Evolutionary conservation across 2,113 vertebrate species (phyloP).

Genomic region (Indicator indicator): DNA sequence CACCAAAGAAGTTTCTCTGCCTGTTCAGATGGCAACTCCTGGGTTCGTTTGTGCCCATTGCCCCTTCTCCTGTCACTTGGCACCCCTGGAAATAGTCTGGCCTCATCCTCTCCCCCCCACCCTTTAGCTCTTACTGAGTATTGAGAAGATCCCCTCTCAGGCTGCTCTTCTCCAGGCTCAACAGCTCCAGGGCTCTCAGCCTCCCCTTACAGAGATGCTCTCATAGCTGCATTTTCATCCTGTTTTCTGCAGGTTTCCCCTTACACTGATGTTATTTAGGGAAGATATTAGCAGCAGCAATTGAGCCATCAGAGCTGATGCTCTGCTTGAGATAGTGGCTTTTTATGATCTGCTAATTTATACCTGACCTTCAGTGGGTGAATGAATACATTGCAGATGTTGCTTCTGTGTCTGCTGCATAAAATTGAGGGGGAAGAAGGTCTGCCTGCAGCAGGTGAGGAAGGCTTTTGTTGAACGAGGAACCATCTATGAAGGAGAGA

Average conservation of each 20-base stretch:
- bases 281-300: not conserved
- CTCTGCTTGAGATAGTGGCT: not conserved
- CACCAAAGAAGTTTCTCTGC: too few relatives aligned
- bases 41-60: too few relatives aligned
- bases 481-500: not conserved
- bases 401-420: not conserved
- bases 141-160: too few relatives aligned
- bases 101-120: too few relatives aligned
- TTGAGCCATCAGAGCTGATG: not conserved
- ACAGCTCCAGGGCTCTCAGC: too few relatives aligned
- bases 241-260: not conserved
- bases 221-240: not conserved
- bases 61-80: too few relatives aligned
- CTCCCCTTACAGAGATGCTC: too few relatives aligned
- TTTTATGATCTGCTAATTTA: not conserved
- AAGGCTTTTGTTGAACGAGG: not conserved
- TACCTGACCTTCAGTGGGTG: not conserved
- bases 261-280: not conserved
- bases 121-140: too few relatives aligned
- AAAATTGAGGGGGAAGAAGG: not conserved
- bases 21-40: too few relatives aligned
- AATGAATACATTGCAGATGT: not conserved
- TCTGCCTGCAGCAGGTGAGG: not conserved
- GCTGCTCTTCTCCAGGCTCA: too few relatives aligned
- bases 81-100: too few relatives aligned